Conservation (phyloP, 2,797 vertebrate genomes). For the Tiaroga cobitis region DNA sequence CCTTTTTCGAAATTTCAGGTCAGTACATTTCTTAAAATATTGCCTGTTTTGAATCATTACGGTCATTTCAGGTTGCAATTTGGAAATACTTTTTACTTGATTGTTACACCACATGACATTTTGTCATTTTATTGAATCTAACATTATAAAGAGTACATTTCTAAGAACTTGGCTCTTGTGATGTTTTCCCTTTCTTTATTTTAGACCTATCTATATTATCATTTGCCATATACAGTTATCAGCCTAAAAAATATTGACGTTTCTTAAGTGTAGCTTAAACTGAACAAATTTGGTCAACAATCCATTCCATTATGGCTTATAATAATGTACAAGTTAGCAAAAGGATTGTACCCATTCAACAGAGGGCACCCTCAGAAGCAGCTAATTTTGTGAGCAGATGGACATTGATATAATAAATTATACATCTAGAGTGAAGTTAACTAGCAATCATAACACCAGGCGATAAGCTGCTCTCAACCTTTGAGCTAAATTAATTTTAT, state of each 20-base stretch:
- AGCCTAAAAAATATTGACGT: neutral
- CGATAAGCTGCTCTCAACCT: constrained; percentile 46
- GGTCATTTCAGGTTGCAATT: neutral
- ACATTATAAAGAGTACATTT: neutral
- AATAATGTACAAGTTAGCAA: neutral
- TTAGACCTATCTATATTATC: neutral
- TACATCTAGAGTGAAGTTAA: constrained; percentile 24
- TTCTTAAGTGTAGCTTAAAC: neutral
- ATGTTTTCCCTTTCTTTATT: neutral
- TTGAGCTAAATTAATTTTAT: constrained; percentile 42
- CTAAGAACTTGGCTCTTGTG: neutral
- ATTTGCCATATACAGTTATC: neutral
- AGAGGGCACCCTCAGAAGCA: neutral
- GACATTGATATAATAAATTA: constrained; percentile 33
- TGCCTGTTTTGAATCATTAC: neutral
- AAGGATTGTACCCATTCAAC: neutral
- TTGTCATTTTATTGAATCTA: neutral
- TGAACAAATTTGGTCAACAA: neutral
- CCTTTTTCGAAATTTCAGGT: neutral
- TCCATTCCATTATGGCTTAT: neutral
- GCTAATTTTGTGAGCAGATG: constrained; percentile 15
- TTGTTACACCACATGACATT: neutral
- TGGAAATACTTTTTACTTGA: neutral
- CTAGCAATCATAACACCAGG: constrained; percentile 30
- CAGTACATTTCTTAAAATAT: neutral